A percentile compares a stretch with the other conserved stretches of the same genome.
phyloP scores from a whole-genome alignment of 2,797 vertebrate species.

The Stomatorhinus walkeri region DNA sequence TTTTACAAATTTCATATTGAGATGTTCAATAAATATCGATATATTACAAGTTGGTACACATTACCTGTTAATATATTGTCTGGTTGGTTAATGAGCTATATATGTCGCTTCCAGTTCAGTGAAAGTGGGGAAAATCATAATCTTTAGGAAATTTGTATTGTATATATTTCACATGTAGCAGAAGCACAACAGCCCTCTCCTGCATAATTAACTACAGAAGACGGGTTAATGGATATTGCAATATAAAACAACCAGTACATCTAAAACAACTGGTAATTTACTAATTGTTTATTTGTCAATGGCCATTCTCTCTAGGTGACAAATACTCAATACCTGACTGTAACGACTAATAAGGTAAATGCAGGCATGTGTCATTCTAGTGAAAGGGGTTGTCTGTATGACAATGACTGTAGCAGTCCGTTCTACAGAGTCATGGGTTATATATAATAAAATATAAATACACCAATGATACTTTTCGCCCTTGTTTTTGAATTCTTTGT shows the following conservation, averaged over 20 bases:
- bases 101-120: not conserved
- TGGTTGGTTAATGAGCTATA: not conserved
- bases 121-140: not conserved
- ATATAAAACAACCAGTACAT: not conserved
- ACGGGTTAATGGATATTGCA: not conserved
- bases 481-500: not conserved
- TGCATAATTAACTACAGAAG: not conserved
- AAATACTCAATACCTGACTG: not conserved
- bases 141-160: not conserved
- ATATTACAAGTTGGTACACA: not conserved
- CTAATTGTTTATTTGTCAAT: not conserved
- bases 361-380: not conserved
- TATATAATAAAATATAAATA: not conserved
- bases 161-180: not conserved
- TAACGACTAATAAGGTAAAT: not conserved
- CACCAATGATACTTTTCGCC: not conserved
- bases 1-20: not conserved
- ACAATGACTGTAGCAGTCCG: not conserved
- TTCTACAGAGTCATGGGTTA: not conserved
- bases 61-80: not conserved
- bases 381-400: not conserved
- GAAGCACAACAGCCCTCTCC: not conserved
- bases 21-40: not conserved
- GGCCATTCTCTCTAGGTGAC: not conserved
- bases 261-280: not conserved